Percentiles rank a stretch among this genome's conserved stretches.
Evolutionary conservation across 2,888 invertebrate genomes (phyloP).

Genomic region (Eubasilissa splendida): DNA sequence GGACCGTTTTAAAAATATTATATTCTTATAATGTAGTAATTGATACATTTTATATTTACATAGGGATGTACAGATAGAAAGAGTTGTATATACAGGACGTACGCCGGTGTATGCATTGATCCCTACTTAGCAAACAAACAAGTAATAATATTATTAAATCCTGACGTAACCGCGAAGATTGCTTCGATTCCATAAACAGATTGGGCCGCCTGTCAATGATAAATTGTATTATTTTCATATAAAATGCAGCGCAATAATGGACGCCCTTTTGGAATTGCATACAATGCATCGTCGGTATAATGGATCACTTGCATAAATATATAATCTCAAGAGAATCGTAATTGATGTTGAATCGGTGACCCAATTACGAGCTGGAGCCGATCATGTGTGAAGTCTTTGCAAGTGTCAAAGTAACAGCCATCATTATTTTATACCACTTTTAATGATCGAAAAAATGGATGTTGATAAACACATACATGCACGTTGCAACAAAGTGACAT

Average conservation of each 20-base stretch:
- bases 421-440: too few species aligned
- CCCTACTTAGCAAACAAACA: slow-evolving; percentile 8
- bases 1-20: too few species aligned
- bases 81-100: too few species aligned
- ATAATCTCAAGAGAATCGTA: slow-evolving; percentile 31
- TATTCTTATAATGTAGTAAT: too few species aligned
- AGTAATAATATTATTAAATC: neutral
- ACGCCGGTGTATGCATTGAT: neutral
- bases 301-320: slow-evolving; percentile 2
- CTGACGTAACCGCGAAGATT: slow-evolving; percentile 22
- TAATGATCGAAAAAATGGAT: too few species aligned
- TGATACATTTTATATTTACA: too few species aligned
- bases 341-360: slow-evolving; percentile 33
- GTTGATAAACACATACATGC: too few species aligned
- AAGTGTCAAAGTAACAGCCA: too few species aligned
- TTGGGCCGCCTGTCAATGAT: slow-evolving; percentile 39
- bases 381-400: slow-evolving; percentile 17
- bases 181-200: slow-evolving; percentile 39
- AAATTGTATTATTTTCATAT: slow-evolving; percentile 44
- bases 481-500: too few species aligned
- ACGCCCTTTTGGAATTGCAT: slow-evolving; percentile 46
- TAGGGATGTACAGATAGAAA: too few species aligned
- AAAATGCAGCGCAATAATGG: slow-evolving; percentile 44
- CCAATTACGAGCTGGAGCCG: slow-evolving; percentile 25
- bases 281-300: slow-evolving; percentile 42